A percentile compares a stretch with the other conserved stretches of the same genome.
Conservation (phyloP, 2,797 vertebrate genomes). For the Argentina silus region DNA sequence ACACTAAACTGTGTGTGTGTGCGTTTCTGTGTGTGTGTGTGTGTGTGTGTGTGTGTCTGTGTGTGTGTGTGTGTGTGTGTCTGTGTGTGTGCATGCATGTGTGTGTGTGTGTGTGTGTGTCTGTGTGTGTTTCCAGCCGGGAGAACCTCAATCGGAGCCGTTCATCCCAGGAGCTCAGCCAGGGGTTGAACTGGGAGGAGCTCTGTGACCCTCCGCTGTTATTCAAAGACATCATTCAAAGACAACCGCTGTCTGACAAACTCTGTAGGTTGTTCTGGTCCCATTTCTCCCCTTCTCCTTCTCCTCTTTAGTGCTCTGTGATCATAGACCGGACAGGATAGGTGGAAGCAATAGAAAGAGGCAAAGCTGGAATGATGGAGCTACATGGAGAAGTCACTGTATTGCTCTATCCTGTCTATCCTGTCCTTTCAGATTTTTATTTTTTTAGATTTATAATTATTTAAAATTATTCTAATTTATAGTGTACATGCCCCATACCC, state of each 20-base stretch:
- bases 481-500: no score
- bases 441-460: no score
- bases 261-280: background rate
- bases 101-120: background rate
- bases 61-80: background rate
- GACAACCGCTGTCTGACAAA: background rate
- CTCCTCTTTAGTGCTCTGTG: background rate
- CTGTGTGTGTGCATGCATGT: no score
- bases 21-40: no score
- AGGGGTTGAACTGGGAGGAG: slow-evolving; percentile 53
- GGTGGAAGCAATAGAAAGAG: background rate
- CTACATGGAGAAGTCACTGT: background rate
- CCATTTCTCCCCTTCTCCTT: background rate
- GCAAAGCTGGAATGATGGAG: background rate
- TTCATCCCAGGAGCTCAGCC: slow-evolving; percentile 58
- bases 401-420: background rate
- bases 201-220: slow-evolving; percentile 15
- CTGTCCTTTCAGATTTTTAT: background rate
- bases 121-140: slow-evolving; percentile 49
- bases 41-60: background rate
- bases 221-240: background rate
- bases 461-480: no score
- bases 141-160: background rate
- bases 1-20: no score
- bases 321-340: background rate